These are phyloP conservation scores for Drosophila kanekoi DNA, from an alignment of 2,888 invertebrate species.

Conservation along the genomic window DNA sequence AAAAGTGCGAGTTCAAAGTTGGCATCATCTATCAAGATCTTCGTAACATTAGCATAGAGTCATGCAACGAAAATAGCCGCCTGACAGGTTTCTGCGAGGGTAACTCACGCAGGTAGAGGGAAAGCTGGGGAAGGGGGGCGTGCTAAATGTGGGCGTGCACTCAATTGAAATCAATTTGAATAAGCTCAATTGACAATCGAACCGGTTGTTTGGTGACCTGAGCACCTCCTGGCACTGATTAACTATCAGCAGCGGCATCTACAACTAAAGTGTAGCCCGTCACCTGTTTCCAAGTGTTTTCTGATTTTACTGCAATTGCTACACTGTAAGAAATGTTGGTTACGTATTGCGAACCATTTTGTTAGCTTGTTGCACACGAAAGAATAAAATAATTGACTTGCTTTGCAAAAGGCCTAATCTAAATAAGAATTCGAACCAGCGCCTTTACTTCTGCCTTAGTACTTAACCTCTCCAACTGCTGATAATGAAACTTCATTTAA, in stretches of 20 bases:
- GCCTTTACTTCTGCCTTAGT: no score
- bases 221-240: slow-evolving; percentile 14
- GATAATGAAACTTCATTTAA: no score
- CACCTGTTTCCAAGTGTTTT: slow-evolving; percentile 9
- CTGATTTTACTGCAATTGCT: slow-evolving; percentile 1
- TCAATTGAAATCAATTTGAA: slow-evolving; percentile 39
- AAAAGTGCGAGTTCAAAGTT: slow-evolving; percentile 57
- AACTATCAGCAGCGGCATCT: slow-evolving; percentile 46
- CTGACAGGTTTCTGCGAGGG: slow-evolving; percentile 41
- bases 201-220: slow-evolving; percentile 39
- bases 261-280: slow-evolving; percentile 1
- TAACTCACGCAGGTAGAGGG: no score
- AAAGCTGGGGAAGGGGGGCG: background rate
- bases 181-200: slow-evolving; percentile 18
- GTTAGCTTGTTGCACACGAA: no score
- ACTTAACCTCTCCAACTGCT: no score
- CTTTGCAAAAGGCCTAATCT: no score
- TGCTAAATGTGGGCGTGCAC: slow-evolving; percentile 36
- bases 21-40: slow-evolving; percentile 46
- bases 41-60: slow-evolving; percentile 44
- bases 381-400: no score
- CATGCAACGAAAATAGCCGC: slow-evolving; percentile 54
- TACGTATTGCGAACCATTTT: no score
- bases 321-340: background rate
- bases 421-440: no score